These are phyloP conservation scores for Spermophilus dauricus DNA, from an alignment of 2,113 vertebrate species.

Conservation along the genomic window DNA sequence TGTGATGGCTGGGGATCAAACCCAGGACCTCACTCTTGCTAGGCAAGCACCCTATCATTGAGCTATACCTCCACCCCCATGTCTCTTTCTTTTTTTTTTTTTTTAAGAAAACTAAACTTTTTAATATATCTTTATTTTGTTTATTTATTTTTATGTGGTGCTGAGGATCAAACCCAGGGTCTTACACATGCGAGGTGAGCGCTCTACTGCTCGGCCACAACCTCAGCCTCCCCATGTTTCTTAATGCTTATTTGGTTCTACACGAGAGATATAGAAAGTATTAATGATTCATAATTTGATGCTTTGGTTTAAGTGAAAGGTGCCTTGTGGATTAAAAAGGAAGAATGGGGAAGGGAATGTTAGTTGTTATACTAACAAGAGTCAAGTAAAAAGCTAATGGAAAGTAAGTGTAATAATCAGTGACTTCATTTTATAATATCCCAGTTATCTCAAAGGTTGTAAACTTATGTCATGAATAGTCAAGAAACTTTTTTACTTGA, in stretches of 20 bases:
- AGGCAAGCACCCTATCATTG: not conserved
- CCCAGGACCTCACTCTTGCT: not conserved
- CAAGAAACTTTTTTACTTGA: constrained; percentile 34
- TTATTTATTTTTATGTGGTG: too few relatives aligned
- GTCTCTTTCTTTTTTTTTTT: not conserved
- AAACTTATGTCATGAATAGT: constrained; percentile 40
- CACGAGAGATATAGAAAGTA: constrained; percentile 22
- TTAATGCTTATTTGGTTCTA: constrained; percentile 46
- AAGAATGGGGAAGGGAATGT: not conserved
- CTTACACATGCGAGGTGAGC: too few relatives aligned
- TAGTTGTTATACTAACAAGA: constrained; percentile 34
- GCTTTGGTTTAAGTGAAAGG: constrained; percentile 52
- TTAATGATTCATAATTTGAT: constrained; percentile 36
- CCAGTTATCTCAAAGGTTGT: not conserved
- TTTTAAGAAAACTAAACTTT: too few relatives aligned
- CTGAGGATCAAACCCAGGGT: too few relatives aligned
- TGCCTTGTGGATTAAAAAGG: constrained; percentile 49
- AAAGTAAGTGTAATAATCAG: constrained; percentile 45
- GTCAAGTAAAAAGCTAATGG: constrained; percentile 8
- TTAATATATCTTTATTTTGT: too few relatives aligned
- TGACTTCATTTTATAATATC: constrained; percentile 24
- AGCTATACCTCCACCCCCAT: not conserved
- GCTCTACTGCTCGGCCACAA: too few relatives aligned
- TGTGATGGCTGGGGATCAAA: not conserved
- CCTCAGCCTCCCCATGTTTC: not conserved